Evolutionary conservation across 2,888 invertebrate species (phyloP), one percentile per base, ranked within the genome.

Genomic region (Monopis laevigella): DNA sequence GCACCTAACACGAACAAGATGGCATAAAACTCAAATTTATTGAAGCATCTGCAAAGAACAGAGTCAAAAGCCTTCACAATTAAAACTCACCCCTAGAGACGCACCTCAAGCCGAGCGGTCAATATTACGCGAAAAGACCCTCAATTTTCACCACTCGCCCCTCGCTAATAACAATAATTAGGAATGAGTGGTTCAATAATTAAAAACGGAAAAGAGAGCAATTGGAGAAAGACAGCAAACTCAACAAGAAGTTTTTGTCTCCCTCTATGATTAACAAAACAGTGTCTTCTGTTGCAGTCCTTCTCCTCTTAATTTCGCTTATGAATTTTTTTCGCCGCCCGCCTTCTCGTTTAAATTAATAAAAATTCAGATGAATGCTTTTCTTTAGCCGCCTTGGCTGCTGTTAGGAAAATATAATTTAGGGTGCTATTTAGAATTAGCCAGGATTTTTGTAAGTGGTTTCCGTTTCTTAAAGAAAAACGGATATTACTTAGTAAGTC

Each of bases 141-240:
- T 77, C 77, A 78, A 78, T 78, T 75, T 78, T 74, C 78, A 73
- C 74, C 78, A 73, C 75, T 74, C 66, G 59, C 78, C 74, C 75
- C 63, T 59, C 70, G 72, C 81, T 82, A 81, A 81, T 82, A 82
- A 82, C 78, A 81, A 82, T 82, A 82, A 82, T 82, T 82, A 82
- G 82, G 69, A 81, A 82, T 82, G 82, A 82, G 82, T 82, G 82
- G 81, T 81, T 80, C 82, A 75, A 81, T 82, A 82, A 82, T 82
- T 82, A 82, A 82, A 82, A 82, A 82, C 82, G 82, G 81, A 80
- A 70, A 78, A 74, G 75, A 71, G 71, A 74, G 72, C 66, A 68
- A 66, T 69, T 65, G 61, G 63, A 62, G 70, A 73, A 74, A 74
- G 71, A 65, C 69, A 58, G 50, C 48, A 47, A 34, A 54, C 51